Evolutionary conservation across 2,888 invertebrate genomes (phyloP).

Genomic region (Hypolimnas misippus): DNA sequence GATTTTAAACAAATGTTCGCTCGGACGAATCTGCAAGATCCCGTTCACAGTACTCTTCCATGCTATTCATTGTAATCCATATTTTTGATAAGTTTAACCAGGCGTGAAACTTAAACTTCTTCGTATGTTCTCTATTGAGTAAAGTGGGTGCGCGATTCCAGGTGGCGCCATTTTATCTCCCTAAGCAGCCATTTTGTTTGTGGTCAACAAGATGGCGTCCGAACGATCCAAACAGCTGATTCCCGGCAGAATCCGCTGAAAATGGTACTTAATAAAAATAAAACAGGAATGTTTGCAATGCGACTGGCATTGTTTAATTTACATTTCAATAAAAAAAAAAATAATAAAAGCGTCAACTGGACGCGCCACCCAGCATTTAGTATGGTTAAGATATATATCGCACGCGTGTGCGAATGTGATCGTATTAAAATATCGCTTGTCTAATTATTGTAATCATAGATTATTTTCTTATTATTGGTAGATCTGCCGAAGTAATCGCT

Average conservation of each 20-base stretch:
- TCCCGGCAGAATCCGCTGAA: slow-evolving; percentile 67
- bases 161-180: slow-evolving; percentile 59
- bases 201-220: slow-evolving; percentile 59
- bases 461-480: slow-evolving; percentile 64
- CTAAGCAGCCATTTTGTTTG: slow-evolving; percentile 57
- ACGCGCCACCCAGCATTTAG: slow-evolving; percentile 63
- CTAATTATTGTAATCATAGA: slow-evolving; percentile 67
- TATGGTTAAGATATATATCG: slow-evolving; percentile 64
- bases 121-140: slow-evolving; percentile 35
- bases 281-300: slow-evolving; percentile 74
- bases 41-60: slow-evolving; percentile 66
- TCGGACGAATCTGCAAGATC: slow-evolving; percentile 4
- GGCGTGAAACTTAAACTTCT: slow-evolving; percentile 63
- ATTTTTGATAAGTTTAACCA: slow-evolving; percentile 32
- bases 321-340: slow-evolving; percentile 67
- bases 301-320: slow-evolving; percentile 60
- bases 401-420: slow-evolving; percentile 71
- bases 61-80: slow-evolving; percentile 16
- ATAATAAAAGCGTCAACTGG: slow-evolving; percentile 56
- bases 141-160: slow-evolving; percentile 50
- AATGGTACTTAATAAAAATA: slow-evolving; percentile 59
- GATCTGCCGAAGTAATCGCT: slow-evolving; percentile 74
- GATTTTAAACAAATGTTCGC: slow-evolving; percentile 6
- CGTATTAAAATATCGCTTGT: slow-evolving; percentile 69
- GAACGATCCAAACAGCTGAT: slow-evolving; percentile 75